Evolutionary conservation across 2,113 vertebrate genomes (phyloP).

Genomic region (Clupea harengus): DNA sequence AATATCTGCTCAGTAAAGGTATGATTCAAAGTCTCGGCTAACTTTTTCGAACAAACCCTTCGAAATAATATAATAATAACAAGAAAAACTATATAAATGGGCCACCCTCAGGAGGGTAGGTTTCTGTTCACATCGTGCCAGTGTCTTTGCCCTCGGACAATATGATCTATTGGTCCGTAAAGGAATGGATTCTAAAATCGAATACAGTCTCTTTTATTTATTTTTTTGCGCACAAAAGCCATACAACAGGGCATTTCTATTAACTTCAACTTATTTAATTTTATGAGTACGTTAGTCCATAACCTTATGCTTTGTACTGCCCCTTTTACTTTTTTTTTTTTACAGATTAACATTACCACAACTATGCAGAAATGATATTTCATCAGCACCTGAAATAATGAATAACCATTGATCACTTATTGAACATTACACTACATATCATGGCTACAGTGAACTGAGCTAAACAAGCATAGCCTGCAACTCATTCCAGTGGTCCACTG

Average conservation of each 20-base stretch:
- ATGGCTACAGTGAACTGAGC: slow-evolving; percentile 28
- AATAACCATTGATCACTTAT: slow-evolving; percentile 39
- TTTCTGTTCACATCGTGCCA: neutral
- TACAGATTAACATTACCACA: slow-evolving; percentile 49
- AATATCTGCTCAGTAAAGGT: neutral
- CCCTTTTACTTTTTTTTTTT: slow-evolving; percentile 34
- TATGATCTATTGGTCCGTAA: neutral
- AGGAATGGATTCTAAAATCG: slow-evolving; percentile 19
- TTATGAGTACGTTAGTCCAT: slow-evolving; percentile 39
- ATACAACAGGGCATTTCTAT: slow-evolving; percentile 15
- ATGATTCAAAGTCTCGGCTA: neutral
- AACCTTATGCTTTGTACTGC: slow-evolving; percentile 33
- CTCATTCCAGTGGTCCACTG: slow-evolving; percentile 27
- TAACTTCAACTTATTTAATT: slow-evolving; percentile 18
- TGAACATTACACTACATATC: slow-evolving; percentile 44
- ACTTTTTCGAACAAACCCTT: neutral
- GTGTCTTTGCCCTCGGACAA: neutral
- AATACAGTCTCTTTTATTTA: slow-evolving; percentile 18
- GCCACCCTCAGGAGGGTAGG: neutral
- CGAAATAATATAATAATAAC: neutral
- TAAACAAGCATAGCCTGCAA: slow-evolving; percentile 23
- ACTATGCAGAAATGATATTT: slow-evolving; percentile 39
- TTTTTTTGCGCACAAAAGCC: slow-evolving; percentile 12
- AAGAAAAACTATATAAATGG: neutral
- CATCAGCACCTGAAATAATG: slow-evolving; percentile 37